Percentiles rank a stretch among this genome's conserved stretches.
These are phyloP conservation scores for Silurus glanis DNA, from an alignment of 2,113 vertebrate genomes.

Conservation along the genomic window DNA sequence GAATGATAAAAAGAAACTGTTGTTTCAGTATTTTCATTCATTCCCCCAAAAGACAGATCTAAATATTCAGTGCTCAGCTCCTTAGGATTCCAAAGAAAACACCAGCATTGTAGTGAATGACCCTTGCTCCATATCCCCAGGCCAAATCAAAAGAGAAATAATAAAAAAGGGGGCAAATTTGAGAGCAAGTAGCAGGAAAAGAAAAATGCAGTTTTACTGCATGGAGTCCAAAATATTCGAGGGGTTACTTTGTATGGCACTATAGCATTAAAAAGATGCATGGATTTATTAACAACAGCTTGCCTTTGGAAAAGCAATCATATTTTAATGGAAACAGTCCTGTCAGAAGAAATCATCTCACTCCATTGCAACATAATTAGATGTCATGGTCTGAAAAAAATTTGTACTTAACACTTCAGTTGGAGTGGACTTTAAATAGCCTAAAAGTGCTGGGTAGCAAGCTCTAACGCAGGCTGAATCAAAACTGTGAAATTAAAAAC, in stretches of 20 bases:
- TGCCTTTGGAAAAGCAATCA: conserved; percentile 24
- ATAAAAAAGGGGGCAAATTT: conserved; percentile 24
- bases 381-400: not conserved
- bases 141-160: conserved; percentile 33
- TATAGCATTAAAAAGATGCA: conserved; percentile 11
- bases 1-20: conserved; percentile 63
- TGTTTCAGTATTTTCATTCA: conserved; percentile 80
- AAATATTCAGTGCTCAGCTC: conserved; percentile 60
- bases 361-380: conserved; percentile 15
- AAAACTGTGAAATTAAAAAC: conserved; percentile 20
- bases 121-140: conserved; percentile 60
- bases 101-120: conserved; percentile 71
- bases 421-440: conserved; percentile 4
- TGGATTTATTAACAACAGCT: conserved; percentile 9
- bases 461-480: not conserved
- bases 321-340: conserved; percentile 4
- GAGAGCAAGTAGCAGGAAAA: conserved; percentile 37
- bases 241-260: conserved; percentile 25
- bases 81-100: conserved; percentile 74
- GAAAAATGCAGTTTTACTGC: conserved; percentile 47
- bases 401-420: not conserved
- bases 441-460: not conserved
- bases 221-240: conserved; percentile 27
- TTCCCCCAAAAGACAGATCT: conserved; percentile 65
- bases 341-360: conserved; percentile 2